These are phyloP conservation scores for Drosophila bifasciata DNA, from an alignment of 1,140 invertebrate genomes.

Conservation along the genomic window DNA sequence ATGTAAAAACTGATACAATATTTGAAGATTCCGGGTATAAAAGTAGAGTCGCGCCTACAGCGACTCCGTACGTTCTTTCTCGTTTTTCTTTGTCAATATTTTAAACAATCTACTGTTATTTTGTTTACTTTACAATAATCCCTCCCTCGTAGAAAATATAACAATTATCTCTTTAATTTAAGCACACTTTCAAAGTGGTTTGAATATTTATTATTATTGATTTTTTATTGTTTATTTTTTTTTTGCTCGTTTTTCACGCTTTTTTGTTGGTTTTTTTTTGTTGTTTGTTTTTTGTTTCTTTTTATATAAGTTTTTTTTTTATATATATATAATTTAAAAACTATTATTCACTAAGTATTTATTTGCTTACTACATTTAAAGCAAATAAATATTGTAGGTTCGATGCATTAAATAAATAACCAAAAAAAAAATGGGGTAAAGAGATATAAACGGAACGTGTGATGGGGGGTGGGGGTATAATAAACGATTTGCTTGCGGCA, in stretches of 20 bases:
- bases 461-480: too few relatives aligned
- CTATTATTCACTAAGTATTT: conserved; percentile 26
- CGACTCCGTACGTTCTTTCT: too few relatives aligned
- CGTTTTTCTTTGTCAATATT: too few relatives aligned
- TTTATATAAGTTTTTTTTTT: conserved; percentile 15
- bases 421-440: too few relatives aligned
- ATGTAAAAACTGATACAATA: too few relatives aligned
- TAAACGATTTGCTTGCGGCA: conserved; percentile 18
- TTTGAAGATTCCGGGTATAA: too few relatives aligned
- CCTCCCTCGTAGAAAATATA: conserved; percentile 3
- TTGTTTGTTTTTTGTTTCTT: conserved; percentile 18
- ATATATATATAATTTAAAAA: conserved; percentile 25
- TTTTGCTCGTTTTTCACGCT: conserved; percentile 25
- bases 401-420: conserved; percentile 64
- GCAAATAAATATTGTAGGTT: conserved; percentile 64
- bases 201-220: conserved; percentile 32
- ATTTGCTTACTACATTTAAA: conserved; percentile 32
- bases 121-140: neutral
- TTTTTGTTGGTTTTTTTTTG: conserved; percentile 22
- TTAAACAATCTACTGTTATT: neutral
- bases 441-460: conserved; percentile 25
- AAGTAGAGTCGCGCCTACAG: too few relatives aligned
- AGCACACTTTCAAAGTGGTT: conserved; percentile 39
- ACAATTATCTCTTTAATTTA: conserved; percentile 15
- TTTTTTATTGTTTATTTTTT: conserved; percentile 13